Evolutionary conservation across 2,888 invertebrate species (phyloP), one percentile per base, ranked within the genome.

Genomic region (Pristionchus arcanus): DNA sequence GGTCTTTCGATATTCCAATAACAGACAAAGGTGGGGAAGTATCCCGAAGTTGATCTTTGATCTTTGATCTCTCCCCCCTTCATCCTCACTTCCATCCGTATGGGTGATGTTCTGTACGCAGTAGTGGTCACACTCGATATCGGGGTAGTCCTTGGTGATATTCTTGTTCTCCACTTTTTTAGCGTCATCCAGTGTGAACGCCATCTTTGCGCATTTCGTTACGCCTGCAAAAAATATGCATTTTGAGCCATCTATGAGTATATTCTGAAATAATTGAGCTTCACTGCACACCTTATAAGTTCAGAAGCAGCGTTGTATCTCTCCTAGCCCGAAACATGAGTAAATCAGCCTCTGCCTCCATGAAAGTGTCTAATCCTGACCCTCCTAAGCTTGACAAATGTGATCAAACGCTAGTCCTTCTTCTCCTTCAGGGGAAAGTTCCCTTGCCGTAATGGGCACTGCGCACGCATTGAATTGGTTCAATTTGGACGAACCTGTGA

Each of bases 401-500:
- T 71, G 71, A 71, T 34, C 31, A 71, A 71, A 71, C 31, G 21
- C 42, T 49, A 49, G 13, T 9, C 42, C 11, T 49, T 49, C 63
- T n/a, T 63, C 11, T n/a, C 11, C 4, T n/a, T 11, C 59, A 63
- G 63, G 25, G 4, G 63, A 63, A 63, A 63, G 63, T 63, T 63
- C n/a, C n/a, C 63, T n/a, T n/a, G 7, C 63, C 25, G 63, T 63
- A 63, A 63, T 63, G 63, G n/a, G 63, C 63, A 9, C 42, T 13
- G n/a, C n/a, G 25, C 25, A 25, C 68, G 31, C n/a, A 66, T 66
- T 21, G n/a, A 34, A 74, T 74, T 74, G 74, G 37, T 16, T 37
- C 74, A 74, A 74, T 74, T 74, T 74, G 37, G 71, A 71, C 28
- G 81, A 81, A 81, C 81, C 81, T 74, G 74, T 74, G 81, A 81